Base-by-base conservation (phyloP, 2,797 vertebrate species). In the Halcyon leucocephala region DNA sequence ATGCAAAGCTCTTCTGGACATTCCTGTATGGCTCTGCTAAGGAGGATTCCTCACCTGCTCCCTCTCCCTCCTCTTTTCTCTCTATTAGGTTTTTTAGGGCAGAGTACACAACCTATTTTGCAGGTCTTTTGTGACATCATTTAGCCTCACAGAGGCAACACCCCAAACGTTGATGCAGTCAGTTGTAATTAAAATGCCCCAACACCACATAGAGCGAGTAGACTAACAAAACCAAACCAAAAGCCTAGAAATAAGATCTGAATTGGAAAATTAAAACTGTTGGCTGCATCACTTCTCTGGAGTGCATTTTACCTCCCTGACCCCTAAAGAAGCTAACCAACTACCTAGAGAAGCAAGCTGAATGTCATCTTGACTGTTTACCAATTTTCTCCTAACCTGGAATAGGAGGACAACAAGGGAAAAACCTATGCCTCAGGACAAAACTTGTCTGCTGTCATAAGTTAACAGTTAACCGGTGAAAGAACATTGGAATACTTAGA, bases 391-490 rank as follows among this genome's bases (percentile, higher is more conserved):
- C 67, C 57, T 46, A 71, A 77, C 60, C 52, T 89, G 78, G 66
- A 77, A 66, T 65, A 80, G 28, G 74, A 82, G 86, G 62, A 82
- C 66, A 83, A 49, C 37, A 49, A 74, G 83, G 33, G 26, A 52
- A 92, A 69, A 84, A 77, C 0, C 9, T 4, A 3, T 64, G 90
- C 92, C 83, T 89, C 5, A 0, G 89, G 81, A 41, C 48, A 92
- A 52, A 73, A 39, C 35, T 72, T 85, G 83, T 60, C 81, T 73
- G 33, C 58, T 94, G 71, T 87, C 64, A 80, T 66, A 84, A 89
- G 84, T 92, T 95, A 90, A 70, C 80, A 49, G 90, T 95, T 93
- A 94, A 84, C 92, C 67, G 90, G 77, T 79, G 86, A 87, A 80
- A 93, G 86, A 93, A 81, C 89, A 82, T 12, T 80, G 86, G 44